Evolutionary conservation across 2,797 vertebrate genomes (phyloP).

Genomic region (Sebastes elongatus): DNA sequence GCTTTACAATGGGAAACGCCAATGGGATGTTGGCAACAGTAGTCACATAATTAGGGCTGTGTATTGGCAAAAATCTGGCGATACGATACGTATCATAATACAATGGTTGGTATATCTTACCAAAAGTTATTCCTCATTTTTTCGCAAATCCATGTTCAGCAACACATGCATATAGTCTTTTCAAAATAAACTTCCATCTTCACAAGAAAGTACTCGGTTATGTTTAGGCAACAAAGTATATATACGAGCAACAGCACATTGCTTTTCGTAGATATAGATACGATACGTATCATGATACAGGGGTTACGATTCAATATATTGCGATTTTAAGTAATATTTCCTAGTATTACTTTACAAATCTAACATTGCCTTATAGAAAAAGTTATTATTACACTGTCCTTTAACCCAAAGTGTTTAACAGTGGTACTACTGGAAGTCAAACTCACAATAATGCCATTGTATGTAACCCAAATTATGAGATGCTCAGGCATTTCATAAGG

Average conservation of each 20-base stretch:
- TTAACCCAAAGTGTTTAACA: not conserved
- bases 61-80: not conserved
- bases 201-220: too few species aligned
- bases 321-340: not conserved
- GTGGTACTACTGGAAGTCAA: not conserved
- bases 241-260: too few species aligned
- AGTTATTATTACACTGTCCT: not conserved
- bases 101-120: too few species aligned
- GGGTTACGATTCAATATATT: too few species aligned
- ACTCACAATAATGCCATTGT: not conserved
- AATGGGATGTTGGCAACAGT: not conserved
- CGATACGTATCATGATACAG: too few species aligned
- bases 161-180: too few species aligned
- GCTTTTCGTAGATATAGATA: too few species aligned
- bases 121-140: too few species aligned
- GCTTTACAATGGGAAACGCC: slow-evolving; percentile 21
- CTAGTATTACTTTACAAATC: not conserved
- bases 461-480: not conserved
- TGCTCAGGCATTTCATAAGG: not conserved
- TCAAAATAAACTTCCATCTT: too few species aligned
- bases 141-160: too few species aligned
- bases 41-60: not conserved
- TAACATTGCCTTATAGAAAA: not conserved
- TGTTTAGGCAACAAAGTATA: too few species aligned
- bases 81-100: too few species aligned